These are phyloP conservation scores for Microdon myrmicae DNA, from an alignment of 2,888 invertebrate species.

Conservation along the genomic window DNA sequence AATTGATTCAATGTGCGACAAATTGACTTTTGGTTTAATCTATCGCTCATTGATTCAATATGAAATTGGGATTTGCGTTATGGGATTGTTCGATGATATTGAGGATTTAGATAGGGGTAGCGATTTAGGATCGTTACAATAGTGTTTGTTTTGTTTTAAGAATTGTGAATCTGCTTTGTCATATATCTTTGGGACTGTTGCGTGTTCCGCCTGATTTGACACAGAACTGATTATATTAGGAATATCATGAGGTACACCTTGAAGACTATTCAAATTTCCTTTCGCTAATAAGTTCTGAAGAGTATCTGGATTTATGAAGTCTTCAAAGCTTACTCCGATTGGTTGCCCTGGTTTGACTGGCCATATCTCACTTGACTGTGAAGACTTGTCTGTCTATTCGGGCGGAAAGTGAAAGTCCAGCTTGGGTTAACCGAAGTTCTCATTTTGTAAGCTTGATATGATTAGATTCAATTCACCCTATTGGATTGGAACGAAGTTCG, in stretches of 20 bases:
- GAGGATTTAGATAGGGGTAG: too few species aligned
- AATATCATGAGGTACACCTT: background rate
- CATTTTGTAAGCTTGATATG: conserved; percentile 54
- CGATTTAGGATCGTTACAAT: too few species aligned
- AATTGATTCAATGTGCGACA: too few species aligned
- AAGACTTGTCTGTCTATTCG: background rate
- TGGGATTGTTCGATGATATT: too few species aligned
- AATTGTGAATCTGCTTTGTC: background rate
- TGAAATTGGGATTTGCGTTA: too few species aligned
- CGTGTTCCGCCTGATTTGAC: conserved; percentile 13
- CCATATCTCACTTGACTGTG: background rate
- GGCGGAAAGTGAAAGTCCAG: too few species aligned
- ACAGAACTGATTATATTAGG: conserved; percentile 8
- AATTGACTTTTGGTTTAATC: too few species aligned
- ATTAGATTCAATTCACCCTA: conserved; percentile 59
- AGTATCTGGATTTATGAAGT: background rate
- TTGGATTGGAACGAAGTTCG: too few species aligned
- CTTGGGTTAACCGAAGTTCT: too few species aligned
- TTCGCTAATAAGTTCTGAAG: background rate
- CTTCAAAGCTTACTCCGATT: too few species aligned
- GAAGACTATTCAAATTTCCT: background rate
- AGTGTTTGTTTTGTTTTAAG: background rate
- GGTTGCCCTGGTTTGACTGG: background rate
- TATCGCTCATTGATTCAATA: too few species aligned
- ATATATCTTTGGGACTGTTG: conserved; percentile 8